Evolutionary conservation across 2,113 vertebrate genomes (phyloP), one percentile per base, ranked within the genome.

Genomic region (Pelvicachromis taeniatus): DNA sequence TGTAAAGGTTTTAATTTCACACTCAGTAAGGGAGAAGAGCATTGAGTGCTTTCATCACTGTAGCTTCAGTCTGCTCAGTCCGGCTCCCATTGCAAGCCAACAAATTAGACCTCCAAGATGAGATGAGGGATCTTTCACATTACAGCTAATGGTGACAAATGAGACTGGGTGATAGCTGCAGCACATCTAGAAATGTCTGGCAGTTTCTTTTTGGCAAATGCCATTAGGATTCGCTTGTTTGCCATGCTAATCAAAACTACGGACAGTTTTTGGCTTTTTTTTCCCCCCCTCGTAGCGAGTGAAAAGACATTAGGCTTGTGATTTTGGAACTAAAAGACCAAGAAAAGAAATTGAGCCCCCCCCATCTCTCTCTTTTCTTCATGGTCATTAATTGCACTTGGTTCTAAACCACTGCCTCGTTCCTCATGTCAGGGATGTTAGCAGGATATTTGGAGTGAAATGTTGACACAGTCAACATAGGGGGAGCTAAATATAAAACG

Each of bases 401-500:
- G 95, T 93, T 96, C 85, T 92, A 89, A 96, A 88, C 95, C 88
- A 78, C 26, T 90, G 84, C 85, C 79, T 94, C 92, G 85, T 85
- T 53, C 80, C 87, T 89, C 90, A 87, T 96, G 92, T 95, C 95
- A 95, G 91, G 84, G 92, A 78, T 77, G 89, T 91, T 95, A 94
- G 91, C 53, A 10, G 65, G 88, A 91, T 83, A 87, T 95, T 95
- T 90, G 94, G 95, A 96, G 91, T 87, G 93, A 96, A 89, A 90
- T 95, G 94, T 94, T 95, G 94, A 94, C 89, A 70, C 83, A 94
- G 63, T 95, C 93, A 96, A 94, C 88, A 94, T 91, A 87, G 86
- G 92, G 94, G 85, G 94, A 89, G 93, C 94, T 96, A 97, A 97
- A 97, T 96, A 96, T 96, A 97, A 97, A 96, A 96, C 95, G 56